Evolutionary conservation across 2,113 vertebrate genomes (phyloP), one percentile per base, ranked within the genome.

Genomic region (Sitta europaea): DNA sequence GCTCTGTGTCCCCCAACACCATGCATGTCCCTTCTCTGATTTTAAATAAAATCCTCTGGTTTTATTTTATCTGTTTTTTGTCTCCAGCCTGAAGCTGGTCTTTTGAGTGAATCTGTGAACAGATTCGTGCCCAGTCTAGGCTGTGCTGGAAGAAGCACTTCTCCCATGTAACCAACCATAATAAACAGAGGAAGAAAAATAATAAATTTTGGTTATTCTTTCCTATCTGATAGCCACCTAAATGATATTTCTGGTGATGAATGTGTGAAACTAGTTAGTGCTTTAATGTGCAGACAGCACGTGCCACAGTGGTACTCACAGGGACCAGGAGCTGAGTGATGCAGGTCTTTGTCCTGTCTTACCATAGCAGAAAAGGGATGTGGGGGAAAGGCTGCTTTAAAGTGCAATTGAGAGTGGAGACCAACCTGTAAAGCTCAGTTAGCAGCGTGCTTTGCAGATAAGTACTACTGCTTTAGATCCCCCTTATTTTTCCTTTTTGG

Each of bases 221-320:
- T 74, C 31, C 29, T 85, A 33, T 54, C 28, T 14, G 4, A 9
- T 80, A 67, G 55, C 59, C 86, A 65, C 54, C n/a, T 63, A 90
- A 91, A 85, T 92, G 93, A 33, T 27, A 82, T 79, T 93, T 94
- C 67, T 94, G 81, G 42, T 95, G 73, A 23, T 21, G 53, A 22
- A 53, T 36, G 38, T 35, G 15, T 78, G 70, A 87, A 86, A 71
- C 77, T 53, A 8, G 6, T 28, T 58, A 92, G 75, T 54, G 36
- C 48, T 85, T 79, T 66, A 63, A 83, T 7, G 16, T 71, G 59
- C 31, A n/a, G 50, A 45, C 55, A 88, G 77, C 28, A n/a, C 3
- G 24, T 81, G 27, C 65, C 36, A 6, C 5, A 17, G 40, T 40
- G 58, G 58, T 51, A 28, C 10, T 57, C 40, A n/a, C 7, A 31